Evolutionary conservation across 2,797 vertebrate genomes (phyloP), one percentile per base, ranked within the genome.

Genomic region (Oceanodroma leucorhoa): DNA sequence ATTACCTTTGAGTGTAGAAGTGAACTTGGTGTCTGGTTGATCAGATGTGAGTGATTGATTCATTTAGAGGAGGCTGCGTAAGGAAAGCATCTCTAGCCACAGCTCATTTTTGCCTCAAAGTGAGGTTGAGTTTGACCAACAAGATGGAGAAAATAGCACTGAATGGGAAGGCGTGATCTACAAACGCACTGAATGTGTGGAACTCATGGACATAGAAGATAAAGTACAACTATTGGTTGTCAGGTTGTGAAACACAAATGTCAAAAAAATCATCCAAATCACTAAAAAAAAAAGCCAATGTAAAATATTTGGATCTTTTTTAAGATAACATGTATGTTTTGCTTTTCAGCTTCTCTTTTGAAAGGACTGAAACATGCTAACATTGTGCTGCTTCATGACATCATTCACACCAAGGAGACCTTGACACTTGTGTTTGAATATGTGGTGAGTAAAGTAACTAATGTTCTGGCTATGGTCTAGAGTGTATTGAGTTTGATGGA

Each of bases 281-380:
- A 55, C 14, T 69, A 24, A 61, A 91, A 18, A 10, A 67, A 75
- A 41, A 55, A 58, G 73, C 51, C 6, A 32, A 2, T 40, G 8
- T 51, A 24, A 90, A 76, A 60, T 55, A 67, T n/a, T 72, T 87
- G 48, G 10, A 45, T 86, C 6, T 12, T 75, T 82, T 81, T 86
- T 16, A 92, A 93, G 43, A 24, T 85, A 73, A 93, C 24, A 4
- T 57, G 1, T 96, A 27, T 80, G 34, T 80, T 97, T 96, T 97
- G 10, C 94, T 96, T 97, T 97, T 80, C 98, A 99, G 99, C 99
- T 11, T 99, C 99, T 96, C 98, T 99, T 75, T 97, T 99, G 96
- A 99, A 99, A 98, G 99, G 99, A 97, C 92, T 99, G 89, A 99
- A 99, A 95, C 98, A 99, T 57, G 93, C 98, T 16, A 99, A 99